These are phyloP conservation scores for Oligia strigilis DNA, from an alignment of 2,888 invertebrate genomes.

Conservation along the genomic window DNA sequence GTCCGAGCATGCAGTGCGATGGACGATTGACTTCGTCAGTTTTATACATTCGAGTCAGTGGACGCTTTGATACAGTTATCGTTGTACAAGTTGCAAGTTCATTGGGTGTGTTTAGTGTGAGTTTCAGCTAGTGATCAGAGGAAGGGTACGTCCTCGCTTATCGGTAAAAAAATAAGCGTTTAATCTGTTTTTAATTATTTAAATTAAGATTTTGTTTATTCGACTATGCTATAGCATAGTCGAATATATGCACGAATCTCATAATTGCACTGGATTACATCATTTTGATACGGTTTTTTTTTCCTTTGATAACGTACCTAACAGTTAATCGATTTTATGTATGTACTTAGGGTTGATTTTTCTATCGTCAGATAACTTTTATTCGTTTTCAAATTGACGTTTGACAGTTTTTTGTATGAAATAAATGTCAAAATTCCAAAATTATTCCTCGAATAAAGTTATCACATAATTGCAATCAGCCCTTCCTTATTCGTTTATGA, in stretches of 20 bases:
- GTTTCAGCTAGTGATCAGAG: slow-evolving; percentile 50
- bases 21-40: slow-evolving; percentile 72
- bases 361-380: no score
- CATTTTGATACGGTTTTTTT: slow-evolving; percentile 12
- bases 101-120: slow-evolving; percentile 40
- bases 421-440: no score
- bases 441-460: no score
- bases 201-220: slow-evolving; percentile 19
- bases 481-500: neutral
- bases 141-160: slow-evolving; percentile 47
- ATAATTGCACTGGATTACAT: slow-evolving; percentile 26
- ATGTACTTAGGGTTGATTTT: no score
- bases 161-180: slow-evolving; percentile 41
- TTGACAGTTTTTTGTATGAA: no score
- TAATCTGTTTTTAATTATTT: slow-evolving; percentile 29
- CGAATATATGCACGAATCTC: neutral
- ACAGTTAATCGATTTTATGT: neutral
- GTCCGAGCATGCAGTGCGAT: slow-evolving; percentile 83
- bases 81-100: slow-evolving; percentile 66
- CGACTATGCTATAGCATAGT: neutral
- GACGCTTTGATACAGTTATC: slow-evolving; percentile 67
- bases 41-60: slow-evolving; percentile 79
- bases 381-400: no score
- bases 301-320: neutral
- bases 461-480: no score